Evolutionary conservation across 2,113 vertebrate genomes (phyloP).

Genomic region (Chloebia gouldiae): DNA sequence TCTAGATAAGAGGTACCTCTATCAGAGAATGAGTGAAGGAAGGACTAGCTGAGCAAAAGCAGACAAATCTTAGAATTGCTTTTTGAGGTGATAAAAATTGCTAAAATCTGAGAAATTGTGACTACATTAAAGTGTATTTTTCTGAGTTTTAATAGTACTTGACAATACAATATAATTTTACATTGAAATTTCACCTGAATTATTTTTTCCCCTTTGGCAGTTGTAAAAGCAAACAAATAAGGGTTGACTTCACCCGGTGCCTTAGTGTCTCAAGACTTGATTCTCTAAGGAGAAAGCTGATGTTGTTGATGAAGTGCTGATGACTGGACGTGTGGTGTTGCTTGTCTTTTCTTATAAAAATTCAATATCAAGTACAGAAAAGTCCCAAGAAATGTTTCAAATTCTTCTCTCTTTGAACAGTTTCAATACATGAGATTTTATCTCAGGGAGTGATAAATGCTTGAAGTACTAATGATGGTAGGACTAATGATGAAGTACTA

Average conservation of each 20-base stretch:
- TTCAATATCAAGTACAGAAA: not conserved
- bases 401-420: not conserved
- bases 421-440: not conserved
- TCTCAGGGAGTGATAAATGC: not conserved
- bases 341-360: not conserved
- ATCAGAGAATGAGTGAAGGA: not conserved
- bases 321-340: fast-evolving
- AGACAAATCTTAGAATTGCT: not conserved
- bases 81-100: not conserved
- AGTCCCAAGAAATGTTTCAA: not conserved
- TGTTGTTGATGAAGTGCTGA: not conserved
- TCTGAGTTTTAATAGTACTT: not conserved
- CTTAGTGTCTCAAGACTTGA: not conserved
- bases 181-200: not conserved
- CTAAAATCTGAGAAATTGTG: not conserved
- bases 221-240: not conserved
- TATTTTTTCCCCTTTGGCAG: not conserved
- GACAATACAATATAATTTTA: not conserved
- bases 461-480: not conserved
- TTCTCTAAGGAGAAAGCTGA: not conserved
- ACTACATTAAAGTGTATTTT: not conserved
- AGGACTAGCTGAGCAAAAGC: not conserved
- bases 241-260: not conserved
- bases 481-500: not conserved
- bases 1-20: not conserved